A percentile compares a stretch with the other conserved stretches of the same genome.
These are phyloP conservation scores for Mycetomoellerius zeteki DNA, from an alignment of 1,140 invertebrate genomes.

Conservation along the genomic window DNA sequence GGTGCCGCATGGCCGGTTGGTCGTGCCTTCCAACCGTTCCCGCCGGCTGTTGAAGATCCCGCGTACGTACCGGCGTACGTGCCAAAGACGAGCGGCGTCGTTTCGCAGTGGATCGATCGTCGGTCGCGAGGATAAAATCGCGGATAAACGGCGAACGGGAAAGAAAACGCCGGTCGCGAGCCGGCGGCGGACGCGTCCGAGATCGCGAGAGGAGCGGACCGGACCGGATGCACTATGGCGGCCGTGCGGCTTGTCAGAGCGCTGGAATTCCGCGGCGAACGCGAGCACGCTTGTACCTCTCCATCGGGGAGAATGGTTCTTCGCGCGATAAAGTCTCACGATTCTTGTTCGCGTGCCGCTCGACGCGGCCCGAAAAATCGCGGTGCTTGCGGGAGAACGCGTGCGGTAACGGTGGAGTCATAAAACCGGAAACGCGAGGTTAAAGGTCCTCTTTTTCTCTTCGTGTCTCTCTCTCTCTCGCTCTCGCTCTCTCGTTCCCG, in stretches of 20 bases:
- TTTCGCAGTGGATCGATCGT: background rate
- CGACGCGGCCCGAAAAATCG: background rate
- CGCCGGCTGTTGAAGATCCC: slow-evolving; percentile 68
- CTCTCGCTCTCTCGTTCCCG: background rate
- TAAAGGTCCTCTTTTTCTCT: slow-evolving; percentile 28
- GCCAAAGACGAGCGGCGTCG: background rate
- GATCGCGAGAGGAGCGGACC: slow-evolving; percentile 65
- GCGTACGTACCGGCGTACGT: background rate
- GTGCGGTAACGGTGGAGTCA: background rate
- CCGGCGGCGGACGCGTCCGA: slow-evolving; percentile 13
- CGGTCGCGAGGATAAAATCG: background rate
- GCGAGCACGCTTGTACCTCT: too few species aligned
- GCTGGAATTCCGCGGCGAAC: slow-evolving; percentile 19
- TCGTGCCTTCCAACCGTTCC: slow-evolving; percentile 7
- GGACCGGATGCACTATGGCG: slow-evolving; percentile 85
- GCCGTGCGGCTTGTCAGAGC: slow-evolving; percentile 80
- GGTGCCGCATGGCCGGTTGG: slow-evolving; percentile 72
- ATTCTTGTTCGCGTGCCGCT: background rate
- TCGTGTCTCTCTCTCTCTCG: background rate
- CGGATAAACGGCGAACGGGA: background rate
- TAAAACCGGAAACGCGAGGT: slow-evolving; percentile 55
- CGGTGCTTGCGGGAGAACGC: background rate
- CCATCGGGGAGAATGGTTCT: too few species aligned
- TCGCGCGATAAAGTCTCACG: background rate
- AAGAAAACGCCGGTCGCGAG: background rate